Conservation (phyloP, 2,113 vertebrate genomes). For the Aleadryas rufinucha region DNA sequence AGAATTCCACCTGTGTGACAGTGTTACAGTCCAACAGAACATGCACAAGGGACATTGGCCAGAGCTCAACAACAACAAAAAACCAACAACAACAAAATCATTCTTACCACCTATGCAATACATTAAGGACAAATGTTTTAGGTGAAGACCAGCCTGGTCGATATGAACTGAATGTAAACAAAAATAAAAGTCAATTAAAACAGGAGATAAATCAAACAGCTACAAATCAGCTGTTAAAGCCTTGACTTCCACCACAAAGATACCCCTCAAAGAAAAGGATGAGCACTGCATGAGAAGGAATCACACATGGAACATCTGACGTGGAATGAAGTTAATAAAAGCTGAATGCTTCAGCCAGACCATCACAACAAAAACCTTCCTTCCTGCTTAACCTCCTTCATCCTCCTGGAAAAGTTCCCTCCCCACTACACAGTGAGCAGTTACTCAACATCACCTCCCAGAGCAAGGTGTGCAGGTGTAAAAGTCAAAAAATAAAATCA, state of each 20-base stretch:
- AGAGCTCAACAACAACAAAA: constrained; percentile 54
- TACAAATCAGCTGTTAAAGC: background rate
- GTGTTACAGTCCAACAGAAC: constrained; percentile 55
- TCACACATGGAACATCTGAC: constrained; percentile 50
- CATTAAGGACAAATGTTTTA: constrained; percentile 88
- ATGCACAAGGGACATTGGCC: constrained; percentile 64
- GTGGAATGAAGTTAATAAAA: background rate
- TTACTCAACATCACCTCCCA: background rate
- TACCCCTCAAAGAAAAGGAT: constrained; percentile 4
- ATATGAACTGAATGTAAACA: constrained; percentile 84
- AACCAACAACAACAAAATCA: background rate
- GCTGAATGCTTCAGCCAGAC: background rate
- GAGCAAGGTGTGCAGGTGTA: background rate
- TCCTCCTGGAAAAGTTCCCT: background rate
- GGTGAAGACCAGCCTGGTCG: constrained; percentile 81
- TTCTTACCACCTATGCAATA: constrained; percentile 91
- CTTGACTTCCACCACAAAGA: constrained; percentile 5
- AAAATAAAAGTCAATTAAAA: constrained; percentile 77
- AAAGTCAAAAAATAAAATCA: background rate
- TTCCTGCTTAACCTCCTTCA: background rate
- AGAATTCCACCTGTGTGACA: constrained; percentile 48
- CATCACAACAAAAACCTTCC: background rate
- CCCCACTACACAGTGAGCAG: background rate
- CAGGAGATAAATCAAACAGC: constrained; percentile 4
- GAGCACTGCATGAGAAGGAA: constrained; percentile 79